Evolutionary conservation across 2,113 vertebrate genomes (phyloP).

Genomic region (Lontra canadensis): DNA sequence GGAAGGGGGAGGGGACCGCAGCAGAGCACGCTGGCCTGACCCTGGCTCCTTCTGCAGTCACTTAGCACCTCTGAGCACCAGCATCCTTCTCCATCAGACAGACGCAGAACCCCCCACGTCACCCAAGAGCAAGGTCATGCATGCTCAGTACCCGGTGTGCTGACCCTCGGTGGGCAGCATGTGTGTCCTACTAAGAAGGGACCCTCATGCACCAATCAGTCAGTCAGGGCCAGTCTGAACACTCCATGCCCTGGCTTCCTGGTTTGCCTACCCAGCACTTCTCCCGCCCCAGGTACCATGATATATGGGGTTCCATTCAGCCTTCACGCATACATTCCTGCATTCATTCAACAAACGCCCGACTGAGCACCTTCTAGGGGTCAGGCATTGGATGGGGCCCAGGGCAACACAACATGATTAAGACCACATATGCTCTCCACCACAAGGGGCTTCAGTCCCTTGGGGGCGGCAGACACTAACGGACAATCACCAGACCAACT

Average conservation of each 20-base stretch:
- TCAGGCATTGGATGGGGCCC: neutral
- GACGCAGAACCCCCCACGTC: neutral
- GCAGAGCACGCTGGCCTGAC: accelerated
- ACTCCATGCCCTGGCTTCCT: neutral
- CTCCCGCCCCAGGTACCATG: neutral
- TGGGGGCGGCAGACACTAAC: neutral
- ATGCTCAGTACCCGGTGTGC: accelerated
- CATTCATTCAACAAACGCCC: neutral
- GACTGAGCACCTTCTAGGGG: neutral
- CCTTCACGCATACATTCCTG: too few species aligned
- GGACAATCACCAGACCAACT: accelerated
- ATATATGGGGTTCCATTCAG: too few species aligned
- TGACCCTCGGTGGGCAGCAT: neutral
- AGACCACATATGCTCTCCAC: neutral
- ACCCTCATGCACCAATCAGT: accelerated
- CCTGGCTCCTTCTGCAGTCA: neutral
- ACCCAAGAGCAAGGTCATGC: accelerated
- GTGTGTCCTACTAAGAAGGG: neutral
- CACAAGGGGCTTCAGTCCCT: accelerated
- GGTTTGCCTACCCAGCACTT: neutral
- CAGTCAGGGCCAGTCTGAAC: neutral
- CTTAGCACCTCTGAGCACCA: too few species aligned
- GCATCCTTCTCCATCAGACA: too few species aligned
- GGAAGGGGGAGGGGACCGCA: neutral
- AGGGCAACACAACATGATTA: accelerated